Conservation (phyloP, 2,888 invertebrate genomes). For the Rhyacophila evoluta region DNA sequence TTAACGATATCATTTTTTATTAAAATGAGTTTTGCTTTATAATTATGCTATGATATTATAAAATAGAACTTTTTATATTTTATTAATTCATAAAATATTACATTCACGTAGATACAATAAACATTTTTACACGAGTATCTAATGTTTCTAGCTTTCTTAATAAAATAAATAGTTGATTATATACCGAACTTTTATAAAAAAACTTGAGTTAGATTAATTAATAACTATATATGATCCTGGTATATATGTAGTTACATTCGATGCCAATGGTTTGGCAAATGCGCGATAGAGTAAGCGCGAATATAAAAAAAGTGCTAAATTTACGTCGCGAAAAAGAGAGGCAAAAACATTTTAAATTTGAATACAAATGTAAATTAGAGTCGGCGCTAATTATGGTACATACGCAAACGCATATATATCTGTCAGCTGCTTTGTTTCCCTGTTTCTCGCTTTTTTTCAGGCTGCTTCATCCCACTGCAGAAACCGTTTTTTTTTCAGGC, state of each 20-base stretch:
- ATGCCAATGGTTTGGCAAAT: not conserved
- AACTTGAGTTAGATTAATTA: no score
- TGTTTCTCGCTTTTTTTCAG: slow-evolving; percentile 44
- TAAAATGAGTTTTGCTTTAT: no score
- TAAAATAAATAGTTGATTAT: no score
- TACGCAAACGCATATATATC: slow-evolving; percentile 53
- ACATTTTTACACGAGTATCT: no score
- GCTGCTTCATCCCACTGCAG: slow-evolving; percentile 32
- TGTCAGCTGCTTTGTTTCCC: slow-evolving; percentile 32
- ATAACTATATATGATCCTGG: no score
- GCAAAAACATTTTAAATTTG: slow-evolving; percentile 64
- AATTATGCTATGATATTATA: no score
- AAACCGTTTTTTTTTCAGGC: slow-evolving; percentile 44
- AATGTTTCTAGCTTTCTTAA: no score
- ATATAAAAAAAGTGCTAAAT: slow-evolving; percentile 58
- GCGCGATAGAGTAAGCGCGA: slow-evolving; percentile 7
- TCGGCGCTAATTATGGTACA: slow-evolving; percentile 69
- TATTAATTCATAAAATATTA: no score
- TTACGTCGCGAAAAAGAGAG: slow-evolving; percentile 62
- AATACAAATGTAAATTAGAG: slow-evolving; percentile 74
- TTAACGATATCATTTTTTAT: no score
- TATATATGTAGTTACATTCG: not conserved
- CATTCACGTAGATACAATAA: no score
- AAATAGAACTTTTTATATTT: no score
- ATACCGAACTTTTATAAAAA: no score